These are phyloP conservation scores for Ecdyonurus torrentis DNA, from an alignment of 2,888 invertebrate genomes.

Conservation along the genomic window DNA sequence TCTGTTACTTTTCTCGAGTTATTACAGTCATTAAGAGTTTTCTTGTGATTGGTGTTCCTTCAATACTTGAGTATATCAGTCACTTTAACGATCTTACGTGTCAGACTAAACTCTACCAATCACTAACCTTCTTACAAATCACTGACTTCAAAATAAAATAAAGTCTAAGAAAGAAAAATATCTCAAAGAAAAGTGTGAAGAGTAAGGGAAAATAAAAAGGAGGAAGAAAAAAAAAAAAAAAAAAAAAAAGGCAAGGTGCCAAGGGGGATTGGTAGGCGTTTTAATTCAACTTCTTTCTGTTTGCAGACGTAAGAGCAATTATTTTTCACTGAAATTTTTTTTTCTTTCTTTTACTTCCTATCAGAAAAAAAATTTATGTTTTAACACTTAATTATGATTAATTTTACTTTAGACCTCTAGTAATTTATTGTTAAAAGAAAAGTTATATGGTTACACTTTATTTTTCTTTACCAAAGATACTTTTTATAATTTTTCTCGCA, in stretches of 20 bases:
- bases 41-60: conserved; percentile 1
- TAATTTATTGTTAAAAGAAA: not conserved
- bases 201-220: not conserved
- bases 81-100: not conserved
- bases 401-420: not conserved
- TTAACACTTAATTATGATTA: conserved; percentile 4
- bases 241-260: not conserved
- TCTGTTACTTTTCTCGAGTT: not conserved
- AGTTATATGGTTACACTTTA: not conserved
- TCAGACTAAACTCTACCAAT: not conserved
- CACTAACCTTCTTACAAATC: not conserved
- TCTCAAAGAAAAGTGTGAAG: no score
- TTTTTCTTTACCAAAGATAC: no score
- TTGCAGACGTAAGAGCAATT: not conserved
- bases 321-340: not conserved
- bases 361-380: not conserved
- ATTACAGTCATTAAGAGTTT: not conserved
- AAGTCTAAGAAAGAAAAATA: no score
- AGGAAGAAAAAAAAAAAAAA: not conserved
- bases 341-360: not conserved
- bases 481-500: no score
- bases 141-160: no score
- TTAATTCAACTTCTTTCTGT: not conserved
- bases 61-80: not conserved
- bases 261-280: not conserved